These are phyloP conservation scores for Steinernema khuongi DNA, from an alignment of 1,140 invertebrate species.

Conservation along the genomic window DNA sequence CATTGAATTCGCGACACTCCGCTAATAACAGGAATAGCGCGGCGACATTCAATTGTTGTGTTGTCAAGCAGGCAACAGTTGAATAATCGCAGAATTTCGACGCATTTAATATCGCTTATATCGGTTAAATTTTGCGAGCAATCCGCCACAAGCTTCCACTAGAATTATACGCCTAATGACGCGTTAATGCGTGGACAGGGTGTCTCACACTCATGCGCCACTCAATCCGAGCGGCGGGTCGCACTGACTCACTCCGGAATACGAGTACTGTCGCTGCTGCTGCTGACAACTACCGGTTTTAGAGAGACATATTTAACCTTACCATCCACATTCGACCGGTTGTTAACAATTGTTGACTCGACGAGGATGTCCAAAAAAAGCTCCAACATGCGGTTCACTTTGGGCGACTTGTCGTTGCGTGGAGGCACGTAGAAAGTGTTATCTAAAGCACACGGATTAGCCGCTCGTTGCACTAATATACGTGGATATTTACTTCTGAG, in stretches of 20 bases:
- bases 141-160: no score
- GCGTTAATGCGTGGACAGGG: no score
- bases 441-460: not conserved
- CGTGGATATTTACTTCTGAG: not conserved
- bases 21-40: not conserved
- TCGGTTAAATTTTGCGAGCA: no score
- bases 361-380: constrained; percentile 3
- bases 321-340: constrained; percentile 8
- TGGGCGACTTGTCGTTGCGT: not conserved
- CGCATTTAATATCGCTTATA: no score
- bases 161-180: no score
- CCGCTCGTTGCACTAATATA: not conserved
- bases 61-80: no score
- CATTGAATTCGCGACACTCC: not conserved
- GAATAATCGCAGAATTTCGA: no score
- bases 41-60: not conserved
- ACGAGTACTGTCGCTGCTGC: not conserved
- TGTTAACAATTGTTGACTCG: constrained; percentile 11
- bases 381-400: constrained; percentile 4
- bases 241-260: not conserved
- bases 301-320: constrained; percentile 12
- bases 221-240: not conserved
- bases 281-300: not conserved
- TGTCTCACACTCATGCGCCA: no score
- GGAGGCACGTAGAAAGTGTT: not conserved